Evolutionary conservation across 1,140 invertebrate genomes (phyloP).

Genomic region (Drosophila punjabiensis): DNA sequence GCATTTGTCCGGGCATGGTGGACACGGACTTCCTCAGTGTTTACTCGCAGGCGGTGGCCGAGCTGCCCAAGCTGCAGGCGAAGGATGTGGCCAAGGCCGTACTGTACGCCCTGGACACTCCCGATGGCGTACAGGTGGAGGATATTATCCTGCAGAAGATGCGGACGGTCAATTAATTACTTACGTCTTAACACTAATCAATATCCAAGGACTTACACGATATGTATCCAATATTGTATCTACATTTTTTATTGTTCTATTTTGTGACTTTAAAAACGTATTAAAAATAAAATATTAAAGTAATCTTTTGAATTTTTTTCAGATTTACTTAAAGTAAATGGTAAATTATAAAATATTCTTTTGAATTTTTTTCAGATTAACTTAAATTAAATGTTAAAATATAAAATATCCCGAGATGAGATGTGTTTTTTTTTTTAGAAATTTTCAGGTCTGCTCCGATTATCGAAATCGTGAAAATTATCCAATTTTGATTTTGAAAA

Average conservation of each 20-base stretch:
- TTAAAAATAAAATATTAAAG: not conserved
- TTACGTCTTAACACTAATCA: no score
- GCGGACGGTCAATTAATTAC: constrained; percentile 51
- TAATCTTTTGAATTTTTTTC: not conserved
- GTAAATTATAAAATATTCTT: not conserved
- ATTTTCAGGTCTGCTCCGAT: no score
- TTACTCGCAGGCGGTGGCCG: constrained; percentile 76
- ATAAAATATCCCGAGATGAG: not conserved
- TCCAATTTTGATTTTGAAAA: no score
- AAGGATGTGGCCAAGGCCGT: constrained; percentile 86
- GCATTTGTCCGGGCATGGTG: constrained; percentile 87
- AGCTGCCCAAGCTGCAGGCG: constrained; percentile 85
- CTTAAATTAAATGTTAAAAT: not conserved
- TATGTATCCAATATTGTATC: not conserved
- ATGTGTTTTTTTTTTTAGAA: no score
- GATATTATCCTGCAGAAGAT: constrained; percentile 81
- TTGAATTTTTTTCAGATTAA: not conserved
- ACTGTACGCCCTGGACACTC: constrained; percentile 86
- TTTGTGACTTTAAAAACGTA: not conserved
- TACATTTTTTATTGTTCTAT: not conserved
- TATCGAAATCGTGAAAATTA: no score
- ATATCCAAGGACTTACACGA: not conserved
- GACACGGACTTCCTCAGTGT: constrained; percentile 87
- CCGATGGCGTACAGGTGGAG: constrained; percentile 86
- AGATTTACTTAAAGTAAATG: not conserved